phyloP scores from a whole-genome alignment of 2,888 invertebrate genomes.

The Cerastoderma edule region DNA sequence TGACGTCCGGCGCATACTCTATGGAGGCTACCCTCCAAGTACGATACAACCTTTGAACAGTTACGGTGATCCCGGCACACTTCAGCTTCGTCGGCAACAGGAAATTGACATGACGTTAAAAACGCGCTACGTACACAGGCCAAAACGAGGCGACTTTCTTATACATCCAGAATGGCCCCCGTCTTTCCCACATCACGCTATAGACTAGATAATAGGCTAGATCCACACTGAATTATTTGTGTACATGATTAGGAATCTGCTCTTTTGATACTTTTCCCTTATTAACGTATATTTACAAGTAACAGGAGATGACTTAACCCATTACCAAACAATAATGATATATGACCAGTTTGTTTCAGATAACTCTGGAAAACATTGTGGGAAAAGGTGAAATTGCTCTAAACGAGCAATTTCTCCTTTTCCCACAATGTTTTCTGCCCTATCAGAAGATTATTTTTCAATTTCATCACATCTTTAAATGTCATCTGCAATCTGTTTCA shows the following conservation, averaged over 20 bases:
- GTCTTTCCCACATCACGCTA: constrained; percentile 76
- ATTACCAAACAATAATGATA: too few species aligned
- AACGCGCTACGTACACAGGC: constrained; percentile 51
- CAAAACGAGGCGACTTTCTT: constrained; percentile 79
- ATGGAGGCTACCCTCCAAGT: constrained; percentile 56
- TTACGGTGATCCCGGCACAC: constrained; percentile 44
- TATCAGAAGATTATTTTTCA: too few species aligned
- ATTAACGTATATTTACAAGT: too few species aligned
- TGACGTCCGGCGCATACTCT: constrained; percentile 40
- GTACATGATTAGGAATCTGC: too few species aligned
- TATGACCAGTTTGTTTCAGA: too few species aligned
- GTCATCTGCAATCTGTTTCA: too few species aligned
- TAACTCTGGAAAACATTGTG: too few species aligned
- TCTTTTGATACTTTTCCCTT: too few species aligned
- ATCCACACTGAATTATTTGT: too few species aligned
- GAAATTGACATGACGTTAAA: constrained; percentile 60
- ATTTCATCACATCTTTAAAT: too few species aligned
- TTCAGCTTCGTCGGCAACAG: constrained; percentile 48
- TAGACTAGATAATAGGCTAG: constrained; percentile 47
- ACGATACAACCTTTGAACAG: constrained; percentile 58
- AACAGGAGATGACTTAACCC: too few species aligned
- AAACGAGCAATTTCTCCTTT: constrained; percentile 4
- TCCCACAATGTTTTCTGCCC: constrained; percentile 4
- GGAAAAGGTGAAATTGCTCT: background rate
- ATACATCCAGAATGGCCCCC: constrained; percentile 83